phyloP scores from a whole-genome alignment of 2,888 invertebrate genomes.

The Troilus luridus region DNA sequence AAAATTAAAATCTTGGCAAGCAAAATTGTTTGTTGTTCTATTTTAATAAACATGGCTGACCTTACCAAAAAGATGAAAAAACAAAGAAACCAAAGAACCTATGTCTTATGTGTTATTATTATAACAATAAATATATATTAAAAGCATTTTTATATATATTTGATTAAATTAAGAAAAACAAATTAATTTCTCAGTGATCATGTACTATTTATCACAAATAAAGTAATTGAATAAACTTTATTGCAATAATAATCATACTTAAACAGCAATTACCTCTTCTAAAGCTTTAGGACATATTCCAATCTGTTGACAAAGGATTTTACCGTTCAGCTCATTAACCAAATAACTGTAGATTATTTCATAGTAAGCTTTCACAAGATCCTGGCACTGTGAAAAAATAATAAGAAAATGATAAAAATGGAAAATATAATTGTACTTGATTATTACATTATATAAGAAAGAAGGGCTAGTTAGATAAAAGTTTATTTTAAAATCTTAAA shows the following conservation, averaged over 20 bases:
- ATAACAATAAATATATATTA: not conserved
- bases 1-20: conserved; percentile 26
- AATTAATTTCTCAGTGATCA: not conserved
- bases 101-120: too few species aligned
- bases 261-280: conserved; percentile 29
- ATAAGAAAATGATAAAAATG: conserved; percentile 24
- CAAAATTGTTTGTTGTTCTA: not conserved
- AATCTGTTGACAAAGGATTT: conserved; percentile 79
- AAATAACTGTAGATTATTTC: conserved; percentile 80
- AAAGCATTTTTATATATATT: not conserved
- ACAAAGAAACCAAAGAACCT: not conserved
- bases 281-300: conserved; percentile 75
- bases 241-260: not conserved
- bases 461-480: not conserved
- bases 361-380: conserved; percentile 85
- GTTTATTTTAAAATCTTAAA: not conserved
- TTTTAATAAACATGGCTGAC: conserved; percentile 8
- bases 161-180: not conserved
- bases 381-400: conserved; percentile 73
- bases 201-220: not conserved
- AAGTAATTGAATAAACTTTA: not conserved
- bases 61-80: not conserved
- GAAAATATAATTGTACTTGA: not conserved
- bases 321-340: conserved; percentile 78
- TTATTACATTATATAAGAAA: not conserved